Percentiles rank a stretch among this genome's conserved stretches.
Evolutionary conservation across 2,888 invertebrate genomes (phyloP).

Genomic region (Callimorpha dominula): DNA sequence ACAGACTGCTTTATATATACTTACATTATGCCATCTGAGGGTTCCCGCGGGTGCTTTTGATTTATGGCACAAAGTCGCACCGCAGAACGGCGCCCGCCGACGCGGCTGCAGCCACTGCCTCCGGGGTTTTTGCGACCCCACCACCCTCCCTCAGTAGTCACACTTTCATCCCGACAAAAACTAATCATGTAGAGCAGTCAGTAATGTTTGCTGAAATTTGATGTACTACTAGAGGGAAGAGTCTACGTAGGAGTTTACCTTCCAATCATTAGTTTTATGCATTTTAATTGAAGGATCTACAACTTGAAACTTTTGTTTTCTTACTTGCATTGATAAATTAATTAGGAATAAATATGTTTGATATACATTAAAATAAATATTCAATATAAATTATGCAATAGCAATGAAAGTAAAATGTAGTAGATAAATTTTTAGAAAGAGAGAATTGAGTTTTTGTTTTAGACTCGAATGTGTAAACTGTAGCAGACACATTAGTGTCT

Average conservation of each 20-base stretch:
- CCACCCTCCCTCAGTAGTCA: slow-evolving; percentile 67
- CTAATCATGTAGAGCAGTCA: slow-evolving; percentile 54
- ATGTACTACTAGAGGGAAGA: slow-evolving; percentile 10
- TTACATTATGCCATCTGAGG: slow-evolving; percentile 70
- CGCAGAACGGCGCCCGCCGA: slow-evolving; percentile 63
- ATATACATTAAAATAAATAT: too few relatives aligned
- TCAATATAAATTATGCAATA: not conserved
- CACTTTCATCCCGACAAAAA: slow-evolving; percentile 60
- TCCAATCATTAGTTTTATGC: not conserved
- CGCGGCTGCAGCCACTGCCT: slow-evolving; percentile 66
- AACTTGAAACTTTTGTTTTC: not conserved
- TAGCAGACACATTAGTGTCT: not conserved
- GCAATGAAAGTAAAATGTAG: not conserved
- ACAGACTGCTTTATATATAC: slow-evolving; percentile 67
- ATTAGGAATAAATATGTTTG: not conserved
- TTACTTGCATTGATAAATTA: not conserved
- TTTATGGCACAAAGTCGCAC: slow-evolving; percentile 80
- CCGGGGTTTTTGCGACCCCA: slow-evolving; percentile 73
- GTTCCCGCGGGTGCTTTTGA: slow-evolving; percentile 80
- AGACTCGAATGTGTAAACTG: not conserved
- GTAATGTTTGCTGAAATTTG: slow-evolving; percentile 45
- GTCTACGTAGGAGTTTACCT: not conserved
- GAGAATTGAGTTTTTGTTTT: not conserved
- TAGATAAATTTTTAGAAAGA: not conserved
- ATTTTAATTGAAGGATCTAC: not conserved